phyloP scores from a whole-genome alignment of 2,797 vertebrate species.

The Podarcis siculus region DNA sequence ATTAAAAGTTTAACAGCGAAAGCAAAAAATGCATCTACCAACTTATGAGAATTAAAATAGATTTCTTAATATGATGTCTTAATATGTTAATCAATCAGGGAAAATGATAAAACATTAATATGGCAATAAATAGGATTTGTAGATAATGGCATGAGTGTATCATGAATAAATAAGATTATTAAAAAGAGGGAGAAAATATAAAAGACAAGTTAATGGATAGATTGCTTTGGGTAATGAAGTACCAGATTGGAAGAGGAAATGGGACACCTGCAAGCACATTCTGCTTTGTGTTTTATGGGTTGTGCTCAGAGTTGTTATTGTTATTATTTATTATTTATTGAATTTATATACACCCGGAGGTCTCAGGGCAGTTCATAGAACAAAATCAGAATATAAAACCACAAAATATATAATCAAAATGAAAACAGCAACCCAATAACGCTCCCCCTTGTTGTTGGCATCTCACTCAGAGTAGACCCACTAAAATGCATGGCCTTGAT shows the following conservation, averaged over 20 bases:
- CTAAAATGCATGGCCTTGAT: no score
- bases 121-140: background rate
- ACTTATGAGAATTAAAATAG: background rate
- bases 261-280: background rate
- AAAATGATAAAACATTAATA: constrained; percentile 21
- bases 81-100: background rate
- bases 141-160: background rate
- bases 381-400: no score
- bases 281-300: background rate
- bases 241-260: background rate
- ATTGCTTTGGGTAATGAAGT: background rate
- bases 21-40: background rate
- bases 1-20: background rate
- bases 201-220: background rate
- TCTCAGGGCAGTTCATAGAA: no score
- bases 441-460: no score
- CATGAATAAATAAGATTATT: constrained; percentile 21
- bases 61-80: background rate
- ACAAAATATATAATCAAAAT: no score
- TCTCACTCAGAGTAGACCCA: no score
- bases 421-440: no score
- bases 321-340: no score
- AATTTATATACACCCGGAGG: no score
- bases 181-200: background rate
- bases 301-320: no score